Percentiles rank a stretch among this genome's conserved stretches.
Evolutionary conservation across 2,888 invertebrate genomes (phyloP).

Genomic region (Melanotus villosus): DNA sequence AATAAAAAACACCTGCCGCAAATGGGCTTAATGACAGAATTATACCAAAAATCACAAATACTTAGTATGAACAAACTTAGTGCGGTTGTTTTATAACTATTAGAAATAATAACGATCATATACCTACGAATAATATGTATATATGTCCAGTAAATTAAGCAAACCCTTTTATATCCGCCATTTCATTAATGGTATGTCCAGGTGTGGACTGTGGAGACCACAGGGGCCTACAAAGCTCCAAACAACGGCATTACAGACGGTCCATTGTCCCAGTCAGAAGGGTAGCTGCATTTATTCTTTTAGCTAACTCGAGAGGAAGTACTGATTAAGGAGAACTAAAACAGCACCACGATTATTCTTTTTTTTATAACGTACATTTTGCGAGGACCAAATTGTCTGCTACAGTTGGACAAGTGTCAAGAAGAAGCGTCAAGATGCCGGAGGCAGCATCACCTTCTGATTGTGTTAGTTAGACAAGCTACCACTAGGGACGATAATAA

Average conservation of each 20-base stretch:
- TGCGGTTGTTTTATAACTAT: not conserved
- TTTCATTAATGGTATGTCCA: slow-evolving; percentile 54
- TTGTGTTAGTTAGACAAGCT: slow-evolving; percentile 55
- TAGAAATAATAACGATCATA: not conserved
- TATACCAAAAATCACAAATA: too few relatives aligned
- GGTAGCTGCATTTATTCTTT: slow-evolving; percentile 43
- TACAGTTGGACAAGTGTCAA: slow-evolving; percentile 42
- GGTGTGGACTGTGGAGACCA: slow-evolving; percentile 52
- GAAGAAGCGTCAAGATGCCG: slow-evolving; percentile 41
- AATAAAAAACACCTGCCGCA: slow-evolving; percentile 3
- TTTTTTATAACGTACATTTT: slow-evolving; percentile 26
- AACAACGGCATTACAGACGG: slow-evolving; percentile 50
- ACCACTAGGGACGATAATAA: slow-evolving; percentile 53
- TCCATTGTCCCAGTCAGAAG: slow-evolving; percentile 51
- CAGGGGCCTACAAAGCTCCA: slow-evolving; percentile 49
- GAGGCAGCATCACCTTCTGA: slow-evolving; percentile 53
- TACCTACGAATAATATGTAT: slow-evolving; percentile 4
- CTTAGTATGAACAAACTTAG: too few relatives aligned
- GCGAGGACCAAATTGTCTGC: slow-evolving; percentile 27
- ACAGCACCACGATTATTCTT: slow-evolving; percentile 27
- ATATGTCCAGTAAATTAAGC: slow-evolving; percentile 57
- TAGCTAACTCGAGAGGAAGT: slow-evolving; percentile 42
- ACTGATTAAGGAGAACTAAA: slow-evolving; percentile 41
- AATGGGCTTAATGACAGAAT: not conserved
- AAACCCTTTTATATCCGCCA: slow-evolving; percentile 54